Conservation (phyloP, 2,888 invertebrate genomes). For the Laothoe populi region DNA sequence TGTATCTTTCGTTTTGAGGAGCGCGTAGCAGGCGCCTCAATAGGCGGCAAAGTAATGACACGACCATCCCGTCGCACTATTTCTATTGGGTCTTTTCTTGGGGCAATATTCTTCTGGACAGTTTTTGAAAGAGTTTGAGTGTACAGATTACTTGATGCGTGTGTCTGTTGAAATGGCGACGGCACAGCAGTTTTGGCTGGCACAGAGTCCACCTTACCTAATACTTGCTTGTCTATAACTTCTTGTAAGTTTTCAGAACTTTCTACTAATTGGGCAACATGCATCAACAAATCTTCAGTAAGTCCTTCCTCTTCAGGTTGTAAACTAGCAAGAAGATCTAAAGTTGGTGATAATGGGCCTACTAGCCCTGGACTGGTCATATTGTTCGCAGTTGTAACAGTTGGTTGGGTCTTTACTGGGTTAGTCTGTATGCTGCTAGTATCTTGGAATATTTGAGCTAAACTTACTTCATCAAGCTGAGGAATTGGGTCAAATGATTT, state of each 20-base stretch:
- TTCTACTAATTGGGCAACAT: conserved; percentile 89
- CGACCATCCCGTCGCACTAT: conserved; percentile 90
- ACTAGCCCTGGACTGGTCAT: conserved; percentile 80
- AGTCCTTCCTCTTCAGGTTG: conserved; percentile 88
- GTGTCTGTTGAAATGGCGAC: conserved; percentile 50
- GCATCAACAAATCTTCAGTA: conserved; percentile 89
- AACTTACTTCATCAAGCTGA: conserved; percentile 77
- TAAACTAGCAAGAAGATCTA: conserved; percentile 84
- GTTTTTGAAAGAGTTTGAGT: conserved; percentile 59
- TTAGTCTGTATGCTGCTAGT: conserved; percentile 57
- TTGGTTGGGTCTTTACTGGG: conserved; percentile 61
- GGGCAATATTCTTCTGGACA: conserved; percentile 53
- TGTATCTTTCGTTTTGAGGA: conserved; percentile 88
- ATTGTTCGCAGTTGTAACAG: conserved; percentile 58
- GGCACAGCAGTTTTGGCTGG: conserved; percentile 49
- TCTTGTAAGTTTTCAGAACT: conserved; percentile 88
- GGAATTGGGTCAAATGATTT: conserved; percentile 75
- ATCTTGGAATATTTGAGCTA: conserved; percentile 80
- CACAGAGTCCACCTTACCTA: conserved; percentile 75
- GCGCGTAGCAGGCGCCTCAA: conserved; percentile 92
- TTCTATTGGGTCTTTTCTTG: conserved; percentile 87
- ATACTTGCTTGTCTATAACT: conserved; percentile 88
- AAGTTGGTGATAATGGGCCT: conserved; percentile 84
- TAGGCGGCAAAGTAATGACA: conserved; percentile 91
- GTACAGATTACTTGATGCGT: conserved; percentile 51